Percentiles rank a stretch among this genome's conserved stretches.
Evolutionary conservation across 1,140 invertebrate species (phyloP).

Genomic region (Mizuhopecten yessoensis): DNA sequence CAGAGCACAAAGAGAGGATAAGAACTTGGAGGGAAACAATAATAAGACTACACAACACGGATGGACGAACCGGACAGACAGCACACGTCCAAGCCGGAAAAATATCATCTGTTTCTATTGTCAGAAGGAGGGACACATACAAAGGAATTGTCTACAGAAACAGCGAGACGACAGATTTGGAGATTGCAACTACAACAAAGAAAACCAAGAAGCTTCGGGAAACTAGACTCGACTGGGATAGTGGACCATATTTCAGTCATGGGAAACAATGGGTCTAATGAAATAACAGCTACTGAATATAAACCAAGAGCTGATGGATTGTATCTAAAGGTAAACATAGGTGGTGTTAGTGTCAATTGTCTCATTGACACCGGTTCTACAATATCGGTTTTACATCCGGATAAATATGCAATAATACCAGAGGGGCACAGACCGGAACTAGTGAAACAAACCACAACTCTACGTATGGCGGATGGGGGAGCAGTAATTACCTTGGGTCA

Average conservation of each 20-base stretch:
- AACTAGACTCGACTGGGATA: background rate
- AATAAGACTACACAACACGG: background rate
- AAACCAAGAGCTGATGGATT: background rate
- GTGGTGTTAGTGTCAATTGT: background rate
- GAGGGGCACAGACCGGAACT: background rate
- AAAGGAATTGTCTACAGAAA: background rate
- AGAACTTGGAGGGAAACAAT: background rate
- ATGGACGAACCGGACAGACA: background rate
- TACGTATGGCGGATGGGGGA: constrained; percentile 32
- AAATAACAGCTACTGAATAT: background rate
- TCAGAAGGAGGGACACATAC: background rate
- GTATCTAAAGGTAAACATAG: background rate
- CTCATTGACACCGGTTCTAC: constrained; percentile 49
- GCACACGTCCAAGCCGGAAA: background rate
- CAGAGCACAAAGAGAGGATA: background rate
- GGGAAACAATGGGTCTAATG: background rate
- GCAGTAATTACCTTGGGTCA: background rate
- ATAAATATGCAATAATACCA: constrained; percentile 42
- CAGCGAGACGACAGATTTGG: background rate
- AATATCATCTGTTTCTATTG: background rate
- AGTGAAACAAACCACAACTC: background rate
- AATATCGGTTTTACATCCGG: background rate
- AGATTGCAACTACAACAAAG: background rate
- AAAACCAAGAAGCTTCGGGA: background rate
- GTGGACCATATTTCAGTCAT: background rate